phyloP scores from a whole-genome alignment of 2,797 vertebrate species.

The Eurystomus glaucurus region DNA sequence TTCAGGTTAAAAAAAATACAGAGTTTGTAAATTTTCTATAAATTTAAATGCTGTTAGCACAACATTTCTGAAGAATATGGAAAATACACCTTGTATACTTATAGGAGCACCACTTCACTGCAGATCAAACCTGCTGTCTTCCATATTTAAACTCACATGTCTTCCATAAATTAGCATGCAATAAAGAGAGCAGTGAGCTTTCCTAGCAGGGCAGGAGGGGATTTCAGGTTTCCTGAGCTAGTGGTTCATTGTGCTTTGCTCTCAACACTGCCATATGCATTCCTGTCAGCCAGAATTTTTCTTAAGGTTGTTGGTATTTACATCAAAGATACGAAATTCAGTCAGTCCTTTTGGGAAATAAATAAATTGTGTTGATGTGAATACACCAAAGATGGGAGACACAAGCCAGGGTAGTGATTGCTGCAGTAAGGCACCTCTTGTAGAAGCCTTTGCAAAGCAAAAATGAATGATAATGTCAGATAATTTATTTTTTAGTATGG shows the following conservation, averaged over 20 bases:
- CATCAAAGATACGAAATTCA: not conserved
- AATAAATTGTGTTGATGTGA: not conserved
- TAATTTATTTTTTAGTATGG: not conserved
- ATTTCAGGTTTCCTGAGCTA: not conserved
- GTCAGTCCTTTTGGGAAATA: not conserved
- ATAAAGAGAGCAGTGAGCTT: not conserved
- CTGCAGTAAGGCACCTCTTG: not conserved
- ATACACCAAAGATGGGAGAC: not conserved
- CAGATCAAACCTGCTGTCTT: not conserved
- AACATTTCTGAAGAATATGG: not conserved
- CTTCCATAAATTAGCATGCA: not conserved
- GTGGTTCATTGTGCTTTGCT: not conserved
- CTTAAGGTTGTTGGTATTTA: not conserved
- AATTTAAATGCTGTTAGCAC: not conserved
- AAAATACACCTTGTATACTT: not conserved
- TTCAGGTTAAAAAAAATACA: not conserved
- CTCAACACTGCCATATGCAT: not conserved
- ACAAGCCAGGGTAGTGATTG: not conserved
- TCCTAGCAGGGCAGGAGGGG: not conserved
- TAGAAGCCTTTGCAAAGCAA: not conserved
- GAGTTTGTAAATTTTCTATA: not conserved
- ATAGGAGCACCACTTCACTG: not conserved
- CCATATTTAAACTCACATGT: not conserved
- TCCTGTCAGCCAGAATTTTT: not conserved
- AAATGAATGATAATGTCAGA: not conserved